Evolutionary conservation across 2,113 vertebrate species (phyloP).

Genomic region (Sylvia atricapilla): DNA sequence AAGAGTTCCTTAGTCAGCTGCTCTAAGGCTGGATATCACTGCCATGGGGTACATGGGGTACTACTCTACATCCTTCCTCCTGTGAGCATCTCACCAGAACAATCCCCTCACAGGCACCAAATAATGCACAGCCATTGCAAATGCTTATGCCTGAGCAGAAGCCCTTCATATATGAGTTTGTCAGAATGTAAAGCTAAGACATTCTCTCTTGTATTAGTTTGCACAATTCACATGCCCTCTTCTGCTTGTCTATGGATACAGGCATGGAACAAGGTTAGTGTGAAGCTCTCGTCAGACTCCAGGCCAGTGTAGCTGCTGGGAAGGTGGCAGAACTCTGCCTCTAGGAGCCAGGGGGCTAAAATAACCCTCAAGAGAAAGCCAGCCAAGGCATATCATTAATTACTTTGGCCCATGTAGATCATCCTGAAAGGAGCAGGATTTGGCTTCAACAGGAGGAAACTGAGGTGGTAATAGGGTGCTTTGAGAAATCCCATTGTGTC

Average conservation of each 20-base stretch:
- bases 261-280: neutral
- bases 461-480: neutral
- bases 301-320: neutral
- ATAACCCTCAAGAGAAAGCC: neutral
- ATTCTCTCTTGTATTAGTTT: neutral
- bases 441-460: neutral
- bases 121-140: neutral
- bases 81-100: neutral
- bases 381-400: neutral
- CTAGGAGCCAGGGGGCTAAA: neutral
- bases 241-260: neutral
- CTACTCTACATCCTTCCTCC: neutral
- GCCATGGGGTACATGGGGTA: accelerated
- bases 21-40: neutral
- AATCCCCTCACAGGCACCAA: neutral
- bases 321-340: neutral
- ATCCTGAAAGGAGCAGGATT: neutral
- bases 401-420: neutral
- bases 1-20: neutral
- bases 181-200: neutral
- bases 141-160: neutral
- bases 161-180: accelerated
- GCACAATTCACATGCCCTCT: neutral
- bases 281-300: neutral
- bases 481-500: neutral